Percentiles rank a stretch among this genome's conserved stretches.
Evolutionary conservation across 2,113 vertebrate genomes (phyloP).

Genomic region (Chaetops frenatus): DNA sequence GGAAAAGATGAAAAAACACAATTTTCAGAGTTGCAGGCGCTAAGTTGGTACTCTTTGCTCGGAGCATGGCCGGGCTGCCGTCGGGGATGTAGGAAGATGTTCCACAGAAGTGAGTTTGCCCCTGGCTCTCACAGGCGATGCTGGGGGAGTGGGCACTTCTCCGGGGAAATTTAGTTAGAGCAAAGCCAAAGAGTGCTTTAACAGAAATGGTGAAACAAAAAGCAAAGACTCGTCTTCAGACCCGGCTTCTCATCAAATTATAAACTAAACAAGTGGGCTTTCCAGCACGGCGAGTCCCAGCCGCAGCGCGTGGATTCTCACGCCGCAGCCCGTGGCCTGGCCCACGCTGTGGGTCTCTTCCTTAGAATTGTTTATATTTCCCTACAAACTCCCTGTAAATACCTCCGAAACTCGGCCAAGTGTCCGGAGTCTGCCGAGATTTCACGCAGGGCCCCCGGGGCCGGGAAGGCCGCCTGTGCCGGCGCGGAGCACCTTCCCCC

Average conservation of each 20-base stretch:
- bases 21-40: background rate
- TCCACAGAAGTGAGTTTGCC: background rate
- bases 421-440: background rate
- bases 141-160: background rate
- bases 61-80: background rate
- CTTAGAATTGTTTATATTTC: too few species aligned
- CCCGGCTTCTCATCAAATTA: background rate
- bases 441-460: background rate
- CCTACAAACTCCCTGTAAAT: background rate
- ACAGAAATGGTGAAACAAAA: background rate
- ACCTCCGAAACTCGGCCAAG: background rate
- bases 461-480: background rate
- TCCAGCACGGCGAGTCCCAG: background rate
- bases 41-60: background rate
- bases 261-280: background rate
- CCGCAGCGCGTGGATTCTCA: background rate
- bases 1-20: background rate
- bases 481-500: background rate
- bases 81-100: background rate
- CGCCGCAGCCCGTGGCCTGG: background rate
- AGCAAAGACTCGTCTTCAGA: background rate
- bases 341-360: background rate
- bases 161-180: background rate
- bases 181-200: background rate
- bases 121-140: background rate